Evolutionary conservation across 2,888 invertebrate species (phyloP).

Genomic region (Tetanocera ferruginea): DNA sequence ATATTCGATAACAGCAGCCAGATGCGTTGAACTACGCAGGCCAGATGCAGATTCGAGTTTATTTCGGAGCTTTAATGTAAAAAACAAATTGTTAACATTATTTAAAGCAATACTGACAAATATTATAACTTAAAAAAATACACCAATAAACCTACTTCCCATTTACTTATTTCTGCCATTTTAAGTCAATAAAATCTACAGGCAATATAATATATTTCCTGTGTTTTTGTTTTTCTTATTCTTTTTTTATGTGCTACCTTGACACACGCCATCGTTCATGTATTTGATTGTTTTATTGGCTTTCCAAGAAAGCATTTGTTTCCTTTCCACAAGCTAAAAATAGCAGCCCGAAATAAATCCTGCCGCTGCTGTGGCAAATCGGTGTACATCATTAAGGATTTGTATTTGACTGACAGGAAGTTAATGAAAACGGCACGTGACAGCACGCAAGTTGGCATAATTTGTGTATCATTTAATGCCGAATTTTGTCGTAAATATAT

Average conservation of each 20-base stretch:
- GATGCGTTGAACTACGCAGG: constrained; percentile 71
- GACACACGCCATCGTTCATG: background rate
- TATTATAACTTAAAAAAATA: background rate
- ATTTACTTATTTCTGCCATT: background rate
- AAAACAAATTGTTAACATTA: constrained; percentile 4
- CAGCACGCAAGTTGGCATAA: no score
- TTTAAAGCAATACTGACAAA: background rate
- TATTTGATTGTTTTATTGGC: background rate
- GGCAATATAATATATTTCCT: background rate
- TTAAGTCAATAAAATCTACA: background rate
- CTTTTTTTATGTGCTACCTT: background rate
- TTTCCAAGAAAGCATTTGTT: background rate
- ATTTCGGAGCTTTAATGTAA: constrained; percentile 55
- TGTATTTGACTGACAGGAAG: no score
- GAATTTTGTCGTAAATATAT: no score
- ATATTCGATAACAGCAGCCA: constrained; percentile 73
- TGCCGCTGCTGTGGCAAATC: no score
- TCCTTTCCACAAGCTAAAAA: no score
- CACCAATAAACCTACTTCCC: background rate
- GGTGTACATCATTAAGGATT: no score
- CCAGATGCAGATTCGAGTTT: constrained; percentile 66
- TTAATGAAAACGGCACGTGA: no score
- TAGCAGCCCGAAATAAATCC: no score
- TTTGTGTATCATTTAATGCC: no score
- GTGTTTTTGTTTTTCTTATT: no score